phyloP scores from a whole-genome alignment of 2,888 invertebrate species.

The Oscheius sp. region DNA sequence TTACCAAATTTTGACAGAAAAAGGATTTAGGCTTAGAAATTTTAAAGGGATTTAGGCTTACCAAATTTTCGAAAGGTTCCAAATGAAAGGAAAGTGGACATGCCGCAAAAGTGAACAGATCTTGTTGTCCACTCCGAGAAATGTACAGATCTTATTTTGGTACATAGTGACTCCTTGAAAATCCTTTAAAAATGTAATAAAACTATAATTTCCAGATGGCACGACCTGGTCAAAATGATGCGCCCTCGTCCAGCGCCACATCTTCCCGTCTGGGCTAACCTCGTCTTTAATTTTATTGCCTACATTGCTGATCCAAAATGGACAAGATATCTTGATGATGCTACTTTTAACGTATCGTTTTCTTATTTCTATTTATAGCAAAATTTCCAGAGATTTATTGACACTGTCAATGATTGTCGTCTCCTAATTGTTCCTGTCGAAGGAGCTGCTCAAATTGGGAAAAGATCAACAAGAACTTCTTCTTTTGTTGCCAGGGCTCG shows the following conservation, averaged over 20 bases:
- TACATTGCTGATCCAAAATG: constrained; percentile 53
- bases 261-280: constrained; percentile 55
- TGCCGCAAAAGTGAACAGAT: no score
- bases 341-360: constrained; percentile 37
- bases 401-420: constrained; percentile 24
- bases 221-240: constrained; percentile 22
- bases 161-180: no score
- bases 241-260: not conserved
- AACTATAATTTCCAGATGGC: constrained; percentile 38
- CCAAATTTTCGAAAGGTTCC: no score
- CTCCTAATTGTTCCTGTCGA: not conserved
- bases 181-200: no score
- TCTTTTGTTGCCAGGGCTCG: constrained; percentile 10
- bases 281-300: constrained; percentile 53
- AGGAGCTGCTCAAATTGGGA: not conserved
- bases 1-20: no score
- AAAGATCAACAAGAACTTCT: not conserved
- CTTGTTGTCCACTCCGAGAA: no score
- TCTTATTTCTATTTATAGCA: not conserved
- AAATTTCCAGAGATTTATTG: constrained; percentile 11
- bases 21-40: no score
- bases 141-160: no score
- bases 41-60: no score
- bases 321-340: constrained; percentile 42
- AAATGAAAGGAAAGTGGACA: no score